Evolutionary conservation across 2,113 vertebrate genomes (phyloP), one percentile per base, ranked within the genome.

Genomic region (Helogale parvula): DNA sequence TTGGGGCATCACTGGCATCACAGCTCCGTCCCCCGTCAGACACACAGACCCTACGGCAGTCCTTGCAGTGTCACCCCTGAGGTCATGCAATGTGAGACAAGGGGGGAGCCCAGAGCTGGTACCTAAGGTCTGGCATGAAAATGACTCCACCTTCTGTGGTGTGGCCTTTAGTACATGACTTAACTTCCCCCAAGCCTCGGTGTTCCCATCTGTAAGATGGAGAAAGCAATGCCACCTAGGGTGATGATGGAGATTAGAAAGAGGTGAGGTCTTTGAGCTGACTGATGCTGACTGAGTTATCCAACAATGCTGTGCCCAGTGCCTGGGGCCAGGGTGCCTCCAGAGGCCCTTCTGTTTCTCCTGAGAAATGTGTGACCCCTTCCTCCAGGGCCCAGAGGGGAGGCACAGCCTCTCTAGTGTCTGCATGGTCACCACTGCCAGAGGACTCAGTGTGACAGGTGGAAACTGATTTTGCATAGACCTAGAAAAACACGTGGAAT

Each of bases 141-240:
- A 94, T 15, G 10, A 50, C 68, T 84, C 57, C 87, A 45, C 35
- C 33, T 31, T 54, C n/a, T 84, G 35, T 23, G 29, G 1, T 57
- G 8, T 74, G n/a, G 12, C 47, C 63, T 90, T 83, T 47, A 41
- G 19, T 66, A 72, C 50, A 69, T 71, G 60, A 60, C 27, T 65
- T 77, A n/a, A 31, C 15, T 95, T 91, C 80, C 57, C 29, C 29
- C 47, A 69, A 45, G 31, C 76, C 87, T 97, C 57, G 19, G 71
- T 82, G 72, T 91, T 57, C 33, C 50, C 47, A 27, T 86, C 85
- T 95, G 8, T 88, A 90, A 85, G 35, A 85, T 77, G 80, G 95
- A 79, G 27, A 60, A 11, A 69, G 47, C 16, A 27, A 16, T 27
- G 31, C 79, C 52, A 71, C n/a, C 27, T 29, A 38, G 31, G 60